Conservation (phyloP, 2,797 vertebrate genomes). For the Gouania willdenowi region DNA sequence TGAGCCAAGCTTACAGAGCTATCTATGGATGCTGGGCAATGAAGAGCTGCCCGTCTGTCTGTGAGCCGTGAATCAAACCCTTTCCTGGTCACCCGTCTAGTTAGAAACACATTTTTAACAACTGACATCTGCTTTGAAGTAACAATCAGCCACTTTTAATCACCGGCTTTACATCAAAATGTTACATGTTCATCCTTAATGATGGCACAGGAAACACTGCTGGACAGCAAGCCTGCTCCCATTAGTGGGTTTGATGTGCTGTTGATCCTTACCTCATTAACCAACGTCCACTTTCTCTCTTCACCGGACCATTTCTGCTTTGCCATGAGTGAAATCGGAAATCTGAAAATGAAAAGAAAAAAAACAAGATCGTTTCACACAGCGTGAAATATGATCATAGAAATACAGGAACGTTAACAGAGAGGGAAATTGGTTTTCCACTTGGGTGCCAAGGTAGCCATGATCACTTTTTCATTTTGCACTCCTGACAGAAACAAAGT, state of each 20-base stretch:
- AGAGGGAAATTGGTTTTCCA: constrained; percentile 47
- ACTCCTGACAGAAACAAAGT: too few relatives aligned
- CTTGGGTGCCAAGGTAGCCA: constrained; percentile 6
- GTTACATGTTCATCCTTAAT: too few relatives aligned
- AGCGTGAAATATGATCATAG: constrained; percentile 53
- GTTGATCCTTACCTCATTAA: constrained; percentile 43
- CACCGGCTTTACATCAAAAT: too few relatives aligned
- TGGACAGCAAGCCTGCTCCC: too few relatives aligned
- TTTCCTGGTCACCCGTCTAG: too few relatives aligned
- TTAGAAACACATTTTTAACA: too few relatives aligned
- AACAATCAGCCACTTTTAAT: too few relatives aligned
- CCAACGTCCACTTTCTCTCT: constrained; percentile 25
- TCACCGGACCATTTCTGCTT: constrained; percentile 30
- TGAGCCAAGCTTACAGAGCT: too few relatives aligned
- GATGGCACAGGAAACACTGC: too few relatives aligned
- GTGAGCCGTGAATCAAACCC: too few relatives aligned
- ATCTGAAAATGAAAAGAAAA: constrained; percentile 51
- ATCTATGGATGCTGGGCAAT: too few relatives aligned
- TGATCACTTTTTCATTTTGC: constrained; percentile 29
- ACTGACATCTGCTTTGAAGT: not conserved
- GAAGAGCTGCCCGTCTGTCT: too few relatives aligned
- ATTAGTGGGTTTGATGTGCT: constrained; percentile 30
- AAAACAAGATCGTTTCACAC: constrained; percentile 36
- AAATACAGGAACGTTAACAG: constrained; percentile 34
- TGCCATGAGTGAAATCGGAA: constrained; percentile 39